A percentile compares a stretch with the other conserved stretches of the same genome.
Conservation (phyloP, 2,797 vertebrate genomes). For the Psittacula echo region DNA sequence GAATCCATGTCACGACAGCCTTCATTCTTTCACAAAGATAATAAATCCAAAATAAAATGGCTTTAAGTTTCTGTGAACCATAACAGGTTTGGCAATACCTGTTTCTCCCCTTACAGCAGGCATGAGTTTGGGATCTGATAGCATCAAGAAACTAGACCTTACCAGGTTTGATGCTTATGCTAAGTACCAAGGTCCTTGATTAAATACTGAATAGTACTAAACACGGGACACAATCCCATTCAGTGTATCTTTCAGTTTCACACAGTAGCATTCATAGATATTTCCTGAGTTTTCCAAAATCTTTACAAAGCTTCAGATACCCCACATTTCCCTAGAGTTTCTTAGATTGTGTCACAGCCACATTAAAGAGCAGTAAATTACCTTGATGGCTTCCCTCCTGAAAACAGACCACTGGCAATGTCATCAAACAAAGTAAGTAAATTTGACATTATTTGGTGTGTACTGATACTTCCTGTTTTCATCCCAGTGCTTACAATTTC, state of each 20-base stretch:
- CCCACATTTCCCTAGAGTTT: background rate
- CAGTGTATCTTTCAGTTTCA: background rate
- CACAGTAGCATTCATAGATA: background rate
- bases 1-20: background rate
- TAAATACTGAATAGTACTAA: background rate
- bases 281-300: background rate
- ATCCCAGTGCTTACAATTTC: background rate
- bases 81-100: background rate
- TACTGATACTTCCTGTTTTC: background rate
- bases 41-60: background rate
- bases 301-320: background rate
- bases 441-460: background rate
- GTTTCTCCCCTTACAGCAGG: background rate
- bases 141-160: background rate
- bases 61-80: background rate
- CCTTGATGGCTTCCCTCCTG: background rate
- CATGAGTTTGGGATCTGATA: background rate
- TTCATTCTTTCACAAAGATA: background rate
- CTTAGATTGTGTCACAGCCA: background rate
- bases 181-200: background rate
- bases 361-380: background rate
- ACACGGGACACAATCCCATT: background rate
- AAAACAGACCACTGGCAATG: background rate
- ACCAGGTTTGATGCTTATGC: background rate
- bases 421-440: background rate